phyloP scores from a whole-genome alignment of 2,888 invertebrate genomes.

The Phyto melanocephala region DNA sequence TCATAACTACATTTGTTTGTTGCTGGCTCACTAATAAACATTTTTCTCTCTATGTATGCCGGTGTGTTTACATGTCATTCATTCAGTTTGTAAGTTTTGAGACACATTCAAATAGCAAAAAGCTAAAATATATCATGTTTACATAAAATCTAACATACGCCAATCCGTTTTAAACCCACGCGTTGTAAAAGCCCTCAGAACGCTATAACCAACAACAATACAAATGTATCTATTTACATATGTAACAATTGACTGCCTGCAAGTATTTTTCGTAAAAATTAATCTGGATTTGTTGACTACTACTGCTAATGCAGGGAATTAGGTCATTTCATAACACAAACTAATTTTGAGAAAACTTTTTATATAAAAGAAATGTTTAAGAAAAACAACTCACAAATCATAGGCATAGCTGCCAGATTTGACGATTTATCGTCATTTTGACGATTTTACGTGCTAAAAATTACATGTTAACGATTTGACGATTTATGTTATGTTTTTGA shows the following conservation, averaged over 20 bases:
- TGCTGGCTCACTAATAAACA: background rate
- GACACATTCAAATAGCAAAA: background rate
- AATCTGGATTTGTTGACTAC: no score
- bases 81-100: background rate
- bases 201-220: background rate
- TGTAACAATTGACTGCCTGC: background rate
- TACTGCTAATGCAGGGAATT: slow-evolving; percentile 14
- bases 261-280: background rate
- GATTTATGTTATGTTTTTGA: no score
- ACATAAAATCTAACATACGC: slow-evolving; percentile 22
- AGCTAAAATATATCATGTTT: slow-evolving; percentile 18
- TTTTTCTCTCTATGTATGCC: no score
- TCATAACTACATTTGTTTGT: background rate
- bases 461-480: no score
- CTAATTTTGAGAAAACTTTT: background rate
- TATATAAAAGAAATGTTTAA: background rate
- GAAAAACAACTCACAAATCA: background rate
- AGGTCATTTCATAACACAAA: slow-evolving; percentile 20
- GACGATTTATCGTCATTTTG: no score
- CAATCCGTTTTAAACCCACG: slow-evolving; percentile 44
- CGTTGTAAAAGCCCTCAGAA: slow-evolving; percentile 37
- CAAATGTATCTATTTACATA: background rate
- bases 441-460: no score
- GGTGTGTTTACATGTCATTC: no score
- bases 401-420: no score